Evolutionary conservation across 1,140 invertebrate genomes (phyloP).

Genomic region (Brachionus koreanus): DNA sequence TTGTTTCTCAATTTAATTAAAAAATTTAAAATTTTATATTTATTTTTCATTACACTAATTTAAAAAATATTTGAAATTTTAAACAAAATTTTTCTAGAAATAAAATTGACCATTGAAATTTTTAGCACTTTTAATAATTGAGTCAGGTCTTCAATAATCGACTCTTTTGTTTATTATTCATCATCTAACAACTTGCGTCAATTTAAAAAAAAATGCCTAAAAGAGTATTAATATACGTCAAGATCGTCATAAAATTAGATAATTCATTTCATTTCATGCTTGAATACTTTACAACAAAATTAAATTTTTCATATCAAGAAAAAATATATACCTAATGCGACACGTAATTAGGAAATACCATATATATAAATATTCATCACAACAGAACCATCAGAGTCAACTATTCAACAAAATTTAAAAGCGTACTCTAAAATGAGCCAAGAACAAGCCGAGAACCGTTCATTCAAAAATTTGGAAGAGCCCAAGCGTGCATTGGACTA

Average conservation of each 20-base stretch:
- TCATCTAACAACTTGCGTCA: background rate
- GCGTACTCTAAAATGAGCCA: background rate
- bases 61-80: no score
- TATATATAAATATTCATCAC: background rate
- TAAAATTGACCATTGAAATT: no score
- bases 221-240: background rate
- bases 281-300: background rate
- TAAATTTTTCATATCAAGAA: background rate
- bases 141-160: no score
- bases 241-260: background rate
- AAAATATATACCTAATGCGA: background rate
- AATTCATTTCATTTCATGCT: background rate
- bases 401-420: background rate
- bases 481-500: conserved; percentile 25
- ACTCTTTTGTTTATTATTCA: no score
- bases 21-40: no score
- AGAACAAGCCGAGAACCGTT: background rate
- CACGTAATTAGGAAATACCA: background rate
- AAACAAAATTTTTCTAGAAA: no score
- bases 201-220: background rate
- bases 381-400: background rate
- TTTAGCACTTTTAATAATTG: no score
- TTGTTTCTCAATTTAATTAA: no score
- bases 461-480: conserved; percentile 22
- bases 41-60: no score